phyloP scores from a whole-genome alignment of 2,113 vertebrate species.

The Catagonus wagneri region DNA sequence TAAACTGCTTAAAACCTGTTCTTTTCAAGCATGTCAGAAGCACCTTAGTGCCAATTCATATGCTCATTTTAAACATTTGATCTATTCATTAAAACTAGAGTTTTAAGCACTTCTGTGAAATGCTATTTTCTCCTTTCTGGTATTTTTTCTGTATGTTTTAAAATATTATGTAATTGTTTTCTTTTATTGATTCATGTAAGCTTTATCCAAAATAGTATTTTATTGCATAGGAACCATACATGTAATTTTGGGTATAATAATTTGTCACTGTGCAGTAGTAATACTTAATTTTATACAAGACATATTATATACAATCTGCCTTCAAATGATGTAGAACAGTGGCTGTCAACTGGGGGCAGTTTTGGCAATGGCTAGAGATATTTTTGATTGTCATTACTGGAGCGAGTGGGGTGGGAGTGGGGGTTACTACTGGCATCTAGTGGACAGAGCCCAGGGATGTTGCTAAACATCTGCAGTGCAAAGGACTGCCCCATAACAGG shows the following conservation, averaged over 20 bases:
- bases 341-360: neutral
- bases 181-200: conserved; percentile 41
- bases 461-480: neutral
- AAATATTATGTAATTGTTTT: conserved; percentile 33
- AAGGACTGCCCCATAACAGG: neutral
- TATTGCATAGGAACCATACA: conserved; percentile 63
- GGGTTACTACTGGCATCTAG: neutral
- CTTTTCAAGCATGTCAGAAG: conserved; percentile 69
- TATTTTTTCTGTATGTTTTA: conserved; percentile 53
- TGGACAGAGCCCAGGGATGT: neutral
- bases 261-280: conserved; percentile 41
- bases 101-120: conserved; percentile 59
- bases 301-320: conserved; percentile 42
- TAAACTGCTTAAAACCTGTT: conserved; percentile 45
- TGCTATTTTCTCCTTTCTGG: conserved; percentile 18
- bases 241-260: conserved; percentile 33
- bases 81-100: conserved; percentile 16
- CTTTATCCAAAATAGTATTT: conserved; percentile 52
- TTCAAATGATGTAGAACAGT: conserved; percentile 47
- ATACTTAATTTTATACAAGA: conserved; percentile 37
- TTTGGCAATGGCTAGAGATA: neutral
- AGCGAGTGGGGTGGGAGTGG: neutral
- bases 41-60: conserved; percentile 54
- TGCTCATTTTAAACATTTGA: conserved; percentile 57
- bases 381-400: conserved; percentile 1